Evolutionary conservation across 2,888 invertebrate species (phyloP).

Genomic region (Pristionchus entomophagus): DNA sequence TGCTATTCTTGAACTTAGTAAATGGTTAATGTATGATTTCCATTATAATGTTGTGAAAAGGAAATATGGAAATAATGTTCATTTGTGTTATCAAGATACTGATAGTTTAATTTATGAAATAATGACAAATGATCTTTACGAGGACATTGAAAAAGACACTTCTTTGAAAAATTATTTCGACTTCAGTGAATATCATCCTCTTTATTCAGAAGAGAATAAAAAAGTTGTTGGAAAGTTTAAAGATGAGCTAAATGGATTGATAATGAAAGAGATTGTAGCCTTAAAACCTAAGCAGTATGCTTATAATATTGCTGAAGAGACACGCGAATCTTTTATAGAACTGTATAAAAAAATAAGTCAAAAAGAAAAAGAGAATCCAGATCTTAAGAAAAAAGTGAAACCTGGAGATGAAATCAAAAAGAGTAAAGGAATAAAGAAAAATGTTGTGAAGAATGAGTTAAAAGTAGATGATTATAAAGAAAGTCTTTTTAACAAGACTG

Average conservation of each 20-base stretch:
- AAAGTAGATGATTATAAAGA: constrained; percentile 53
- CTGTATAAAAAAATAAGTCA: constrained; percentile 45
- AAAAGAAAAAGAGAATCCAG: constrained; percentile 58
- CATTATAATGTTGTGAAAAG: constrained; percentile 49
- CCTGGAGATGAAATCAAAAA: constrained; percentile 42
- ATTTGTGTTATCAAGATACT: constrained; percentile 46
- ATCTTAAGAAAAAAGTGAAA: too few species aligned
- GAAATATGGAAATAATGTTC: constrained; percentile 45
- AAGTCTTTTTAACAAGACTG: constrained; percentile 42
- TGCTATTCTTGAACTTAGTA: constrained; percentile 50
- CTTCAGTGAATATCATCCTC: constrained; percentile 69
- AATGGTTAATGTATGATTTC: constrained; percentile 51
- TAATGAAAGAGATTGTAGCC: constrained; percentile 10
- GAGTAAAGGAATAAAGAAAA: constrained; percentile 7
- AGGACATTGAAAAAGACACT: constrained; percentile 49
- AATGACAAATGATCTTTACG: constrained; percentile 49
- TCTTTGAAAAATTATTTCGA: constrained; percentile 54
- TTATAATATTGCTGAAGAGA: background rate
- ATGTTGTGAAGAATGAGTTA: background rate
- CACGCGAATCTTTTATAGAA: constrained; percentile 25
- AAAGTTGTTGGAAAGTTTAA: constrained; percentile 50
- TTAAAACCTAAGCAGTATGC: constrained; percentile 8
- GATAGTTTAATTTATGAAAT: constrained; percentile 45
- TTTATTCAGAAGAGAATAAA: constrained; percentile 50
- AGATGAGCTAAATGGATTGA: constrained; percentile 34